Conservation (phyloP, 2,888 invertebrate species). For the Polia nebulosa region DNA sequence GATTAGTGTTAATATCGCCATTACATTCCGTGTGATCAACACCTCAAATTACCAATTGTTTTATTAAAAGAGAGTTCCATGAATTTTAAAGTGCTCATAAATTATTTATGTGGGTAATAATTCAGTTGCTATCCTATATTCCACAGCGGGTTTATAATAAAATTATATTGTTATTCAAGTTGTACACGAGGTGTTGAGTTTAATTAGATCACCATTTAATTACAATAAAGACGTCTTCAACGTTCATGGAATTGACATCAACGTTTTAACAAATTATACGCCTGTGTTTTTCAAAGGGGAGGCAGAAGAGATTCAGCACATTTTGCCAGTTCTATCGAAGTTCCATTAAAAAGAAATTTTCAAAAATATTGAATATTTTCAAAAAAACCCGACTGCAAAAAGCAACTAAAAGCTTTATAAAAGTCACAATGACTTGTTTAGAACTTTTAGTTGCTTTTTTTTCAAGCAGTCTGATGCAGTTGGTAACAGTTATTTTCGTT, state of each 20-base stretch:
- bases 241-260: neutral
- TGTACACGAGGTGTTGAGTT: constrained; percentile 11
- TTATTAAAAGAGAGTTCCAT: constrained; percentile 8
- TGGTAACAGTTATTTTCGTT: too few species aligned
- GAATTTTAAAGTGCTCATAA: constrained; percentile 31
- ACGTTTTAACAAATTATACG: neutral
- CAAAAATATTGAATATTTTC: too few species aligned
- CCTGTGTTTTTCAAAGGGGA: too few species aligned
- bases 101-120: constrained; percentile 30
- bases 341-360: too few species aligned
- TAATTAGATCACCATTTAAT: neutral
- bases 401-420: too few species aligned
- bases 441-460: too few species aligned
- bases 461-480: too few species aligned
- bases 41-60: constrained; percentile 27
- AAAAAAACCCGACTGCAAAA: too few species aligned
- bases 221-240: neutral
- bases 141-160: neutral
- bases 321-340: too few species aligned
- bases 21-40: constrained; percentile 18
- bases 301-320: too few species aligned
- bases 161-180: neutral
- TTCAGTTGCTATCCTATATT: constrained; percentile 13
- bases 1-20: too few species aligned
- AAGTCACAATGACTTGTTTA: too few species aligned